A percentile compares a stretch with the other conserved stretches of the same genome.
phyloP scores from a whole-genome alignment of 2,797 vertebrate species.

The Malacoraja senta region DNA sequence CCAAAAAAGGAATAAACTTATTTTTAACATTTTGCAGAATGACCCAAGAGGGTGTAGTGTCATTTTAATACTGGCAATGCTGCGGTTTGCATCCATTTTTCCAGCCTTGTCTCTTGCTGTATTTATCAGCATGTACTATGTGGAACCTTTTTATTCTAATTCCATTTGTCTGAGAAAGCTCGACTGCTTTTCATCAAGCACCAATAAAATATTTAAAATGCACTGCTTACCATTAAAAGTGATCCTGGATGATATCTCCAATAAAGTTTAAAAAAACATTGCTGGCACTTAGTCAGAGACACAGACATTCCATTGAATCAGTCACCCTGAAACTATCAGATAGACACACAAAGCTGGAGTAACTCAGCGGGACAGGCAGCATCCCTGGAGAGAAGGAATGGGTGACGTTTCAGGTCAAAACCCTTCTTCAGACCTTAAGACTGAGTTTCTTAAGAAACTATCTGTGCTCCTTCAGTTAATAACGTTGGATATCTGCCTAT shows the following conservation, averaged over 20 bases:
- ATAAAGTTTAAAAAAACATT: constrained; percentile 39
- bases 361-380: too few relatives aligned
- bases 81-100: not conserved
- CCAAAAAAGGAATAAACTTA: constrained; percentile 29
- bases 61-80: constrained; percentile 8
- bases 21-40: constrained; percentile 17
- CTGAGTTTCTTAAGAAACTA: constrained; percentile 39
- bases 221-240: constrained; percentile 46
- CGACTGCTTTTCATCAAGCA: constrained; percentile 28
- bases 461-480: constrained; percentile 41
- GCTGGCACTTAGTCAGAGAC: constrained; percentile 50
- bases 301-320: constrained; percentile 52
- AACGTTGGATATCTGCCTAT: constrained; percentile 43
- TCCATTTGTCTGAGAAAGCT: constrained; percentile 36
- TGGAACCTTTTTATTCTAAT: constrained; percentile 34
- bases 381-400: too few relatives aligned
- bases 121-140: constrained; percentile 3
- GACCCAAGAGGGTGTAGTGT: constrained; percentile 15
- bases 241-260: constrained; percentile 40
- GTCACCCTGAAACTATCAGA: constrained; percentile 35
- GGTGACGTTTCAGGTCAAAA: too few relatives aligned
- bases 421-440: too few relatives aligned
- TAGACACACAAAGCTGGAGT: too few relatives aligned
- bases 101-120: constrained; percentile 14
- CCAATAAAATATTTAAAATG: constrained; percentile 30